phyloP scores from a whole-genome alignment of 2,113 vertebrate species.

The Peromyscus californicus region DNA sequence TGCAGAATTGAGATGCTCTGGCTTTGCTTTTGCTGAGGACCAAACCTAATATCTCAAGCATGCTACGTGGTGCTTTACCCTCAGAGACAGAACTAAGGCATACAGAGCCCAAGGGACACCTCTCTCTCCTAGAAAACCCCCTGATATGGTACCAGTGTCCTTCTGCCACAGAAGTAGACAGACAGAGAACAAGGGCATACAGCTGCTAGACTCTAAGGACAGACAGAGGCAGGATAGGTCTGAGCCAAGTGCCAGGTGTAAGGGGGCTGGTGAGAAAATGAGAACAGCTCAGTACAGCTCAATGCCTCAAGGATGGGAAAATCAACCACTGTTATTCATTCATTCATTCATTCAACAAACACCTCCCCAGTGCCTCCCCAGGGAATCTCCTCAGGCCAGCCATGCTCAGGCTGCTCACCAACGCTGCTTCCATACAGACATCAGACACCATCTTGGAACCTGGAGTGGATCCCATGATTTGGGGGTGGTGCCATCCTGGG shows the following conservation, averaged over 20 bases:
- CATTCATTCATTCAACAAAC: neutral
- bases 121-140: neutral
- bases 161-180: neutral
- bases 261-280: neutral
- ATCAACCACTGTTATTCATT: neutral
- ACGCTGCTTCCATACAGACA: rapidly evolving
- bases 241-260: neutral
- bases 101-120: neutral
- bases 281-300: neutral
- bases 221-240: rapidly evolving
- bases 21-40: neutral
- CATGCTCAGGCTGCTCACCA: rapidly evolving
- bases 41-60: neutral
- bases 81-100: neutral
- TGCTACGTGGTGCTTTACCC: neutral
- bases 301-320: neutral
- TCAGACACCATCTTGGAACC: neutral
- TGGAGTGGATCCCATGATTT: too few species aligned
- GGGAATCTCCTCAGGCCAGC: neutral
- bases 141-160: neutral
- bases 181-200: neutral
- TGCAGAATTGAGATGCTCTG: neutral
- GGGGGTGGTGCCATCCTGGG: neutral
- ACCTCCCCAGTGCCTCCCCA: neutral
- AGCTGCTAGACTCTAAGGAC: rapidly evolving